Evolutionary conservation across 2,888 invertebrate genomes (phyloP), one percentile per base, ranked within the genome.

Genomic region (Lepidonotus clava): DNA sequence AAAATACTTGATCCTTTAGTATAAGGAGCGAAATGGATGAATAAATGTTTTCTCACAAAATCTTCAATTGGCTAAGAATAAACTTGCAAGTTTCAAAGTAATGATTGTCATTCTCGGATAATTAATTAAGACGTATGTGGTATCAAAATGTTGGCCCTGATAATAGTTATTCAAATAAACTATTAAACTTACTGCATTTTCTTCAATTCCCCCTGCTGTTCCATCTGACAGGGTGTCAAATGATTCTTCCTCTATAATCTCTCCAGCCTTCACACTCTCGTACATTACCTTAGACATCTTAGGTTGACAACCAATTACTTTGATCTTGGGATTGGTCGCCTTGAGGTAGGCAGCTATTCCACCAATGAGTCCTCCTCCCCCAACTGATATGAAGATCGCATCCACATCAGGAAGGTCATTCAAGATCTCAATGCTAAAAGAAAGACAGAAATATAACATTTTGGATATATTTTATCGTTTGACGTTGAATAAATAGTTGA

Each of bases 231-330:
- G 77, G 0, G 92, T 91, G 8, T 90, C 90, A 0, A 84, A 41
- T 6, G 91, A 91, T 66, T 90, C 89, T 77, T 90, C 91, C 76
- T 88, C 89, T 28, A 91, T 87, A 4, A 91, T 89, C 34, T 89
- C 87, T 0, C 90, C 90, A 0, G 90, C 91, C 66, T 89, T 89
- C 5, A 92, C 88, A 51, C 89, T 89, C 71, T 91, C 91, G 77
- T 89, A 91, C 91, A 92, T 91, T 0, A 92, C 91, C 85, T 90
- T 91, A 11, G 91, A 90, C 28, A 89, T 88, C 53, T 56, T 46
- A 4, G 92, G 91, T 61, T 90, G 90, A 87, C 91, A 91, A 2
- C 92, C 92, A 76, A 91, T 87, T 4, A 91, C 91, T 90, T 90
- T 87, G n/a, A 90, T 90, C 24, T 87, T 86, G 8, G 90, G 89